Base-by-base conservation (phyloP, 2,113 vertebrate genomes). In the Cololabis saira region DNA sequence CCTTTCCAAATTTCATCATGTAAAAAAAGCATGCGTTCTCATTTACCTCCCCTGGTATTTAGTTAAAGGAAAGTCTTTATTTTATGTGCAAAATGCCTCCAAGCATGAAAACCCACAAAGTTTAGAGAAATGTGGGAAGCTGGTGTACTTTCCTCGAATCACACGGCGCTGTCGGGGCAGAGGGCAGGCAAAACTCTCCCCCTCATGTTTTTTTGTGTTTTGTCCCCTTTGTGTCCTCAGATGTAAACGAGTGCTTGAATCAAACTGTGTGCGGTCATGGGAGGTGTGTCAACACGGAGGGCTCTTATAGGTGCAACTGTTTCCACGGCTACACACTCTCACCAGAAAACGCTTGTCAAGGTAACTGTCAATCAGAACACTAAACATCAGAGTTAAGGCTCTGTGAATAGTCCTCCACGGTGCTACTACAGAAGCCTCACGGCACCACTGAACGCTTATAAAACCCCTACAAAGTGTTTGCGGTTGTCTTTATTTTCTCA, bases 301-400 rank as follows among this genome's bases (percentile, higher is more conserved):
- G 93, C 51, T 93, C 90, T 67, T 93, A 92, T 64, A 86, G 47
- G 47, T 94, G 93, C 83, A 82, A 76, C 80, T 94, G 93, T 67
- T 89, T 91, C 76, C 86, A 85, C 12, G 93, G 92, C 54, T 93
- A 91, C 76, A 49, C 87, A 74, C 67, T 86, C 74, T 81, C 85
- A 27, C 19, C 49, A 19, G 89, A 92, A 47, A 87, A 81, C 45
- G 47, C 79, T 69, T 93, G 93, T 78, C 87, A 86, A 83, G 93
- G 93, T 93, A 90, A 67, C 33, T 19, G 51, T 63, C 59, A 55
- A 53, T 71, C 64, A 65, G 12, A 30, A 43, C 5, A 2, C 19
- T 9, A 18, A 19, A 22, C 49, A 16, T 72, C 42, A 64, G 61
- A 72, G 52, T 19, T 56, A 45, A 33, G 43, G 72, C 65, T 64